Percentiles rank a stretch among this genome's conserved stretches.
Conservation (phyloP, 1,140 invertebrate species). For the Bombus sylvicola region DNA sequence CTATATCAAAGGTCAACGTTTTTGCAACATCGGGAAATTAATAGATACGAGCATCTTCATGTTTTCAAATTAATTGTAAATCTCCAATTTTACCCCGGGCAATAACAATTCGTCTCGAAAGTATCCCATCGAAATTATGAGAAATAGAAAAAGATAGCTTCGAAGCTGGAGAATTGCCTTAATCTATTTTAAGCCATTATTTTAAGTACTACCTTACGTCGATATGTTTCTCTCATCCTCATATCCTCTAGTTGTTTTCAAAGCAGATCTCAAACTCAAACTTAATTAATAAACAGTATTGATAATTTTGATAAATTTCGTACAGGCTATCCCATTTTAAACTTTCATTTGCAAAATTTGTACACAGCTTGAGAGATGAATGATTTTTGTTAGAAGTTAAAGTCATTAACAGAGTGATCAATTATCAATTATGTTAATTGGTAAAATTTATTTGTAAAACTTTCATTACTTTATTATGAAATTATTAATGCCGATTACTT, state of each 20-base stretch:
- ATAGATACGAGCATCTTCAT: not conserved
- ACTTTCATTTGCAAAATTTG: not conserved
- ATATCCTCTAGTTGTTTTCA: not conserved
- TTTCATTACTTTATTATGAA: not conserved
- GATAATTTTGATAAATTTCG: not conserved
- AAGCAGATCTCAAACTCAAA: not conserved
- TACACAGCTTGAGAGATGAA: too few relatives aligned
- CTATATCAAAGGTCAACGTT: not conserved
- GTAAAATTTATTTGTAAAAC: not conserved
- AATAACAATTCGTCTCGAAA: not conserved
- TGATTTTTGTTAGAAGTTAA: too few relatives aligned
- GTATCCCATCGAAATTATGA: not conserved
- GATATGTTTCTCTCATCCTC: not conserved
- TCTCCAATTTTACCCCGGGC: not conserved
- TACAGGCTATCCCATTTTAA: not conserved
- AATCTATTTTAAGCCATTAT: not conserved
- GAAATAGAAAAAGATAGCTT: not conserved
- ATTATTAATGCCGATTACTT: not conserved
- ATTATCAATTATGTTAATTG: too few relatives aligned
- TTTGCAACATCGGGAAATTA: not conserved
- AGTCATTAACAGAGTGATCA: too few relatives aligned
- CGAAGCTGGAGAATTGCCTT: not conserved
- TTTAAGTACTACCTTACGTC: not conserved
- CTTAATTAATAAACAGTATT: not conserved
- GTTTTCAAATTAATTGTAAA: constrained; percentile 2